Evolutionary conservation across 1,140 invertebrate genomes (phyloP), one percentile per base, ranked within the genome.

Genomic region (Bemisia tabaci): DNA sequence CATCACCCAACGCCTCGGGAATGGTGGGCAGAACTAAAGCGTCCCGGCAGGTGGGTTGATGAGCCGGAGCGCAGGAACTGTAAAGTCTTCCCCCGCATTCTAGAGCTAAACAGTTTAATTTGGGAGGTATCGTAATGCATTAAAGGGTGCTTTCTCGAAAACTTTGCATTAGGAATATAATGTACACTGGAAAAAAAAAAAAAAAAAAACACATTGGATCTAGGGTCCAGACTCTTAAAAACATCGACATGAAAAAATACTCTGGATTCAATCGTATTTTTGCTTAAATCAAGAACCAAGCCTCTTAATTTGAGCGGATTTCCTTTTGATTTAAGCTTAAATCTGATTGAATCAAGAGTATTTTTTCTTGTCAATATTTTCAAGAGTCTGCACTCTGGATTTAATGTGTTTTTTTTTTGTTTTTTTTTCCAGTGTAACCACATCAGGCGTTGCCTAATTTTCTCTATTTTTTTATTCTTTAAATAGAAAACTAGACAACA

Each of bases 11-110:
- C 26, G 70, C 66, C 9, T 74, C 68, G 0, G 74, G 67, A 65
- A 39, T 68, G 21, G 69, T 68, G 22, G 73, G 69, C 2, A 71
- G 72, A 1, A 60, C 1, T 1, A 68, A 62, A 9, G 79, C 76
- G 17, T 48, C 33, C 5, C 79, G 81, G 69, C 85, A 87, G 0
- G 81, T 80, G 39, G 76, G 71, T 67, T 86, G 85, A 22, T 75
- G 76, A 64, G 79, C 77, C 0, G 83, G 85, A 0, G 84, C 87
- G 73, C 89, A 91, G 0, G 84, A 71, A 69, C 81, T 82, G 76
- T 91, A 92, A 0, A 89, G 76, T 68, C 83, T 84, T 12, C 87
- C 87, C 5, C 78, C 77, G 68, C 90, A 92, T 63, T 77, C 78
- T 76, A 91, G 85, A 2, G 87, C 89, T 89, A 73, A 68, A 76